A percentile compares a stretch with the other conserved stretches of the same genome.
Evolutionary conservation across 2,113 vertebrate genomes (phyloP).

Genomic region (Nanorana parkeri): DNA sequence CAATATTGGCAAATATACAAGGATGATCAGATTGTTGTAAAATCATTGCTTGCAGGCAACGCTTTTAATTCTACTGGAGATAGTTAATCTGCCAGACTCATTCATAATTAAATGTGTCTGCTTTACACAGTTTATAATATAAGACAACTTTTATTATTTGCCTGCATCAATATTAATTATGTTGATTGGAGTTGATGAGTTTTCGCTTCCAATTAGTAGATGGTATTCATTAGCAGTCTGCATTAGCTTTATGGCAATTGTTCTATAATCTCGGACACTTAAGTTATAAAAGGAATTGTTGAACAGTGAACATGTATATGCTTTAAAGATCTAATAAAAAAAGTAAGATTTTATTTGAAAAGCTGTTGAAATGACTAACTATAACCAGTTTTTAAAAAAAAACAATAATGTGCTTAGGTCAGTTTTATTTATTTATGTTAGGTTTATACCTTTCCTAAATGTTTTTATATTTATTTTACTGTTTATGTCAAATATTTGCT

Average conservation of each 20-base stretch:
- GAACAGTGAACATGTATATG: neutral
- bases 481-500: too few species aligned
- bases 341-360: too few species aligned
- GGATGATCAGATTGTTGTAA: slow-evolving; percentile 18
- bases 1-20: slow-evolving; percentile 13
- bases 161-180: slow-evolving; percentile 44
- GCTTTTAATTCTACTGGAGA: slow-evolving; percentile 26
- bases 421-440: too few species aligned
- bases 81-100: slow-evolving; percentile 14
- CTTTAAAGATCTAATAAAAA: too few species aligned
- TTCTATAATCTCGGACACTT: neutral
- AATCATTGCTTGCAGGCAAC: slow-evolving; percentile 35
- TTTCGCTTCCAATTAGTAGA: slow-evolving; percentile 36
- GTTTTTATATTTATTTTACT: too few species aligned
- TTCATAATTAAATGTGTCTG: slow-evolving; percentile 48
- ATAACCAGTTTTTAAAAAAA: too few species aligned
- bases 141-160: slow-evolving; percentile 33
- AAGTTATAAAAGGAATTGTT: neutral
- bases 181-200: slow-evolving; percentile 21
- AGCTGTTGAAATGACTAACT: too few species aligned
- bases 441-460: too few species aligned
- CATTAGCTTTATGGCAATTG: neutral
- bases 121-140: slow-evolving; percentile 27
- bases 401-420: too few species aligned
- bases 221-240: slow-evolving; percentile 44